Evolutionary conservation across 2,888 invertebrate species (phyloP), one percentile per base, ranked within the genome.

Genomic region (Loripinus fragilis): DNA sequence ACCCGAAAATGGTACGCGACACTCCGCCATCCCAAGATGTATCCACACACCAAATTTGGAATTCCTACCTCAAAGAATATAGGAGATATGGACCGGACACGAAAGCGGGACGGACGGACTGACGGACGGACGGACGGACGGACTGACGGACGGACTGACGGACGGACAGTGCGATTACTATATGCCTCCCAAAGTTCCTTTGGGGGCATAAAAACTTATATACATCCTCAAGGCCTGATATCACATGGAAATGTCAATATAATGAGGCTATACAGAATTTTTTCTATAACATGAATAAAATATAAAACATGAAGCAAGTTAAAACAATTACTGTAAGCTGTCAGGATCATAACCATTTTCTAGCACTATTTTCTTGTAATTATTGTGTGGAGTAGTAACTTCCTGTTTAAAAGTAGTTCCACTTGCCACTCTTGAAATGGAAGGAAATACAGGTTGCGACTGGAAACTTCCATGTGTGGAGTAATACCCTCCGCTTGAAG

Each of bases 391-490:
- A 17, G 60, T 60, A 60, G 33, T 5, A 33, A 33, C 33, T 60
- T 60, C 60, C 30, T 60, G 33, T 60, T 60, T 60, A 20, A 33
- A 60, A 60, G 33, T 60, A 60, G 60, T 33, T 60, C 60, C 33
- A 33, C 23, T 60, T 33, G n/a, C 10, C 17, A 60, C 3, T 5
- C 12, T 60, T 33, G 33, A 12, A 33, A 33, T 33, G 17, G 23
- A 17, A 33, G 60, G 60, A 33, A 60, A 60, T 5, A 60, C 60
- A 33, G 60, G 60, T 17, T 30, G 60, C 17, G 20, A 12, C 15
- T 60, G 17, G 15, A 28, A 30, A 60, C 28, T 30, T 30, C 8
- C 17, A 23, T 10, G 12, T 33, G 60, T 12, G 7, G 60, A n/a
- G 17, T 33, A 60, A 33, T 33, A 60, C 20, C 23, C 33, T 60